Base-by-base conservation (phyloP, 2,888 invertebrate species). In the Eupeodes latifasciatus region DNA sequence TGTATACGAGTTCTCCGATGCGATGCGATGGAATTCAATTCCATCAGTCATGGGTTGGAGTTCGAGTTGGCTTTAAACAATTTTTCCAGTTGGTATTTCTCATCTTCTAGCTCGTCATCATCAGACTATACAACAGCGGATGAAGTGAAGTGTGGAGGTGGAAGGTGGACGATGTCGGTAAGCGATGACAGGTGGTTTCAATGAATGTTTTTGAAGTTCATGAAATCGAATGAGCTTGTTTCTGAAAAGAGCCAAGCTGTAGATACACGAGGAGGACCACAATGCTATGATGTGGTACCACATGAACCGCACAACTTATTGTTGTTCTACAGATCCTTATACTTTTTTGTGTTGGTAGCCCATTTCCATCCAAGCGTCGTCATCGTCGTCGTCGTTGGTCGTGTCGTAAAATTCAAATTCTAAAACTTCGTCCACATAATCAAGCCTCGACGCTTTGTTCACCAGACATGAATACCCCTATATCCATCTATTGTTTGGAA, bases 191-290 rank as follows among this genome's bases (percentile, higher is more conserved):
- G 87, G 87, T 83, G 87, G 80, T 77, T 81, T 74, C 59, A 62
- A 77, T 83, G 83, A 83, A 72, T 72, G 72, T 72, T 80, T 87
- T 83, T 72, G 80, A 83, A 80, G 83, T 87, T 80, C 76, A 77
- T 83, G 66, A 80, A 82, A 83, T 83, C 67, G 87, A 83, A 87
- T 83, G 74, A 82, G 51, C 57, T 64, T 14, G 64, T 79, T 71
- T 53, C 51, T 19, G 19, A 62, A 64, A 69, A 75, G 27, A 61
- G 12, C 44, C 47, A 16, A 11, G 14, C 49, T 55, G 27, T 27
- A 27, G 27, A 67, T 34, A 49, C 67, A 51, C 12, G 16, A 47
- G 7, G 19, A 27, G 19, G 34, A 49, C 72, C 36, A 69, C 36
- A 66, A 49, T 19, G 7, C 36, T 14, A 7, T 2, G 40, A 40